Percentiles rank a stretch among this genome's conserved stretches.
These are phyloP conservation scores for Sarotherodon lohbergeri DNA, from an alignment of 2,113 vertebrate species.

Conservation along the genomic window DNA sequence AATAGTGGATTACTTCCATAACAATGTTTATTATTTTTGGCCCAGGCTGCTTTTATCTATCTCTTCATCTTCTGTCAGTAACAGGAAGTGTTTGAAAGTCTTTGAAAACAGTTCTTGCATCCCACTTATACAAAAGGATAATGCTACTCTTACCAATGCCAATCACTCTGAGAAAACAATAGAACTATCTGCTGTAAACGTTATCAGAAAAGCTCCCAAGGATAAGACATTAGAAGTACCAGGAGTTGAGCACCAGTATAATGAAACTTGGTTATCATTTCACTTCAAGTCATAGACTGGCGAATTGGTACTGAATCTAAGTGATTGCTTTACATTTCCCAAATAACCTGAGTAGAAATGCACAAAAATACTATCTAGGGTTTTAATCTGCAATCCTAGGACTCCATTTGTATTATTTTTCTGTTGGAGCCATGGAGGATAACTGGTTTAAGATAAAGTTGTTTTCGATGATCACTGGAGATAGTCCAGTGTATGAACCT, in stretches of 20 bases:
- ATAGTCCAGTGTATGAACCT: constrained; percentile 68
- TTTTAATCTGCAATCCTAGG: neutral
- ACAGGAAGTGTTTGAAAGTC: neutral
- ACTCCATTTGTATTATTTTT: neutral
- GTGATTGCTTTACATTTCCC: neutral
- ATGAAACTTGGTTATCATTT: neutral
- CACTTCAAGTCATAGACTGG: neutral
- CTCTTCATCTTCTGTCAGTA: neutral
- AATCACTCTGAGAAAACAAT: neutral
- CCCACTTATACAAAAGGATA: neutral
- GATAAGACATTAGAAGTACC: neutral
- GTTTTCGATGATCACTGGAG: constrained; percentile 88
- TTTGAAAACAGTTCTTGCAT: neutral
- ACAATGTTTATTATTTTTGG: neutral
- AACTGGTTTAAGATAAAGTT: constrained; percentile 80
- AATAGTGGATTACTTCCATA: neutral
- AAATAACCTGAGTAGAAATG: neutral
- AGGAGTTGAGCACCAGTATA: neutral
- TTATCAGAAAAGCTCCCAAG: neutral
- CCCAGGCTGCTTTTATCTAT: neutral
- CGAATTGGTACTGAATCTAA: neutral
- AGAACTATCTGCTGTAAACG: neutral
- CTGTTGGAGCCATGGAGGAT: neutral
- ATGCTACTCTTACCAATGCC: neutral
- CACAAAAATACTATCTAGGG: neutral